Evolutionary conservation across 2,797 vertebrate genomes (phyloP).

Genomic region (Brachyalestes nurse): DNA sequence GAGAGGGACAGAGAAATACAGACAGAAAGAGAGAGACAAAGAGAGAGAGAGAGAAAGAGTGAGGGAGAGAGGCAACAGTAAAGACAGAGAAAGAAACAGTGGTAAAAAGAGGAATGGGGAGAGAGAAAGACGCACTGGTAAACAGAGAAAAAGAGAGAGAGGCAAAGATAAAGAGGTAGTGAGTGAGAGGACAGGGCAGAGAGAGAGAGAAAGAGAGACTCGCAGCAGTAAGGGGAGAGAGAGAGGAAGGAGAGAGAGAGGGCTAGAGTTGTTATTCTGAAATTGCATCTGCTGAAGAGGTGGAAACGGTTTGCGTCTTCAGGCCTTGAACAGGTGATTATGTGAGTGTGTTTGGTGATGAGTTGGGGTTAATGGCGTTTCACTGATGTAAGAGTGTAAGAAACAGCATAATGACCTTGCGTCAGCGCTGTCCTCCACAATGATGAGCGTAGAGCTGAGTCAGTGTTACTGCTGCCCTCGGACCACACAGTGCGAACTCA

Average conservation of each 20-base stretch:
- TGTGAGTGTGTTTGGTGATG: neutral
- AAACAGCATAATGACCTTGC: neutral
- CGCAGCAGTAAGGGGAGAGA: neutral
- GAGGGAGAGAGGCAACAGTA: no score
- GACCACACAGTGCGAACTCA: neutral
- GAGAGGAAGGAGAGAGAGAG: neutral
- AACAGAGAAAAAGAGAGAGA: no score
- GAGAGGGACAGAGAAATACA: neutral
- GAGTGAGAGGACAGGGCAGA: no score
- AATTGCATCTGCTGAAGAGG: no score
- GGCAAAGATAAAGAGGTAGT: no score
- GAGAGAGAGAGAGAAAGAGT: neutral
- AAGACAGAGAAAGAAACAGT: no score
- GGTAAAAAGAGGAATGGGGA: neutral
- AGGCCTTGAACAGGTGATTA: no score
- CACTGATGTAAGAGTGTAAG: neutral
- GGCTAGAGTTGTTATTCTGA: no score
- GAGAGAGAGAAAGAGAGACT: neutral
- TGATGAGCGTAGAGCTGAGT: neutral
- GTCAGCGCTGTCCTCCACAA: neutral
- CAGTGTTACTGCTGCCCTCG: neutral
- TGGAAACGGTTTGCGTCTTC: no score
- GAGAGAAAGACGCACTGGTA: neutral
- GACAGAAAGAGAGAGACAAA: neutral
- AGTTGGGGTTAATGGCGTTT: neutral